Evolutionary conservation across 2,888 invertebrate genomes (phyloP).

Genomic region (Leucoma salicis): DNA sequence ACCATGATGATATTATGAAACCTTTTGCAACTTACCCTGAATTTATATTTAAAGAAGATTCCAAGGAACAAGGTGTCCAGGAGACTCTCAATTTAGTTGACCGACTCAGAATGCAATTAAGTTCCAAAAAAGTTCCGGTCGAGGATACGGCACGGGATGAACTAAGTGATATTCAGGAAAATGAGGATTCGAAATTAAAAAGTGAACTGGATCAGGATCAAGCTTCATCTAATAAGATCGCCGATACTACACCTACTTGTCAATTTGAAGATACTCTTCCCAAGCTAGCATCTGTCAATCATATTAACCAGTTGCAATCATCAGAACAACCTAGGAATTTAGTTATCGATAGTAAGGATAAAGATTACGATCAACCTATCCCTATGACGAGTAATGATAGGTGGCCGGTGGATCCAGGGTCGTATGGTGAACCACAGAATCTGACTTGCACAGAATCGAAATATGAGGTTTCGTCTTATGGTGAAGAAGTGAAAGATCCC

Average conservation of each 20-base stretch:
- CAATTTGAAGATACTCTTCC: constrained; percentile 21
- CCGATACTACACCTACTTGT: neutral
- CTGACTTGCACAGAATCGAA: constrained; percentile 44
- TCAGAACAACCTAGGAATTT: constrained; percentile 32
- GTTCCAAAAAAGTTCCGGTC: constrained; percentile 84
- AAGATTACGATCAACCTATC: constrained; percentile 45
- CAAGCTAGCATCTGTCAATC: constrained; percentile 37
- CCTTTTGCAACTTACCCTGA: constrained; percentile 86
- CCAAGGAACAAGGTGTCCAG: constrained; percentile 89
- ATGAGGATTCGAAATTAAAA: constrained; percentile 42
- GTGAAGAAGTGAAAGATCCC: constrained; percentile 60
- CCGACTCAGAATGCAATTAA: constrained; percentile 88
- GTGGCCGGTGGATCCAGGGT: constrained; percentile 47
- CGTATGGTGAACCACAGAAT: constrained; percentile 43
- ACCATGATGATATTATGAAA: constrained; percentile 84
- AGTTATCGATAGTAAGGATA: constrained; percentile 36
- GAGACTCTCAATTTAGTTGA: constrained; percentile 93
- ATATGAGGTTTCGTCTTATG: constrained; percentile 51
- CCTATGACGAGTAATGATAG: constrained; percentile 55
- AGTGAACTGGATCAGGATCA: constrained; percentile 28
- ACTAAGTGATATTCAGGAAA: constrained; percentile 41
- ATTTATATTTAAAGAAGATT: constrained; percentile 88
- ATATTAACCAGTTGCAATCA: constrained; percentile 32
- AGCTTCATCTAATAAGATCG: neutral
- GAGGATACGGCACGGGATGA: constrained; percentile 71